Conservation (phyloP, 2,888 invertebrate genomes). For the Portevinia maculata region DNA sequence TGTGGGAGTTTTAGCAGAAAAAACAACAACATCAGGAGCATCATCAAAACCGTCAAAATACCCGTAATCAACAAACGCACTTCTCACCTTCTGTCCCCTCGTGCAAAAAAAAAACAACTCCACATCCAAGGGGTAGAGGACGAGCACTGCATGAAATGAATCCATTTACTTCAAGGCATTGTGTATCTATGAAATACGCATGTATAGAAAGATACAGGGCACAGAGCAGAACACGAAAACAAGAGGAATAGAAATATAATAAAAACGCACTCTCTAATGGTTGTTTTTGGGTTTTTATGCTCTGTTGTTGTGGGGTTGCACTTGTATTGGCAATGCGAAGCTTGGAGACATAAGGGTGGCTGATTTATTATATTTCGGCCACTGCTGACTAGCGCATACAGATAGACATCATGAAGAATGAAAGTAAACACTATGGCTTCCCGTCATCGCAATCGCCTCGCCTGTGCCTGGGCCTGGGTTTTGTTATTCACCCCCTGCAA, state of each 20-base stretch:
- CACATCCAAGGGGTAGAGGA: constrained; percentile 20
- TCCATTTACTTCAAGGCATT: constrained; percentile 44
- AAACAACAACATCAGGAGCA: constrained; percentile 40
- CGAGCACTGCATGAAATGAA: constrained; percentile 58
- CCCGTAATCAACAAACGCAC: constrained; percentile 66
- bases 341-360: constrained; percentile 45
- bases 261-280: constrained; percentile 66
- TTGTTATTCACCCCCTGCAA: constrained; percentile 23
- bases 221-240: constrained; percentile 10
- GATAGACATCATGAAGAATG: constrained; percentile 51
- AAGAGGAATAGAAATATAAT: constrained; percentile 35
- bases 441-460: background rate
- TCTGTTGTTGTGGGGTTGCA: constrained; percentile 52
- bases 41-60: constrained; percentile 33
- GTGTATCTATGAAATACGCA: constrained; percentile 62
- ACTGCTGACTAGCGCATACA: constrained; percentile 59
- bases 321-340: constrained; percentile 43
- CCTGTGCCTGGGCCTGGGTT: background rate
- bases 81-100: constrained; percentile 52
- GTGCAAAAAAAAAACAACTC: background rate
- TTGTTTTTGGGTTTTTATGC: constrained; percentile 20
- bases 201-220: constrained; percentile 42
- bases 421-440: constrained; percentile 64
- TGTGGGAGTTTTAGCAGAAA: constrained; percentile 22
- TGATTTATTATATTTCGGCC: constrained; percentile 71